A percentile compares a stretch with the other conserved stretches of the same genome.
Conservation (phyloP, 2,888 invertebrate species). For the Nomada hirtipes region DNA sequence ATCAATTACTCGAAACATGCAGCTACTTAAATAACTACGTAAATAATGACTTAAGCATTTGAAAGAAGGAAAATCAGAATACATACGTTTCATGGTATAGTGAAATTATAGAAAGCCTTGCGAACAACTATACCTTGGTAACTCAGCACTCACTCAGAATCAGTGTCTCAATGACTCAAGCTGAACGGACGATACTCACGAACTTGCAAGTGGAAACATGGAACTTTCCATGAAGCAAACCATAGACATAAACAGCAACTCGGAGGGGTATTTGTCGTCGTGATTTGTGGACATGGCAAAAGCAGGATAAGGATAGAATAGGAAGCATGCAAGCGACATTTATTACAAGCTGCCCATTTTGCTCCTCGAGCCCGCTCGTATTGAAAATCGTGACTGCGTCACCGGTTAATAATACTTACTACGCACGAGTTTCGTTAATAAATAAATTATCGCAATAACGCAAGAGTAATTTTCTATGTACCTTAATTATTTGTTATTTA, state of each 20-base stretch:
- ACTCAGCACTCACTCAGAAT: not conserved
- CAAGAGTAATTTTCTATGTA: too few species aligned
- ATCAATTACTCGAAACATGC: not conserved
- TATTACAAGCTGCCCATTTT: not conserved
- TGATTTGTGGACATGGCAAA: conserved; percentile 4
- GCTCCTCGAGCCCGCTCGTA: not conserved
- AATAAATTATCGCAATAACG: too few species aligned
- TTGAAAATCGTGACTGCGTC: not conserved
- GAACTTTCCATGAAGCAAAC: not conserved
- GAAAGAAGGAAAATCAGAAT: not conserved
- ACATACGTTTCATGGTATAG: not conserved
- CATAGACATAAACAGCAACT: not conserved
- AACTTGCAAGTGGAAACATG: conserved; percentile 11
- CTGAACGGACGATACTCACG: not conserved
- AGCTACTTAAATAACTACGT: not conserved
- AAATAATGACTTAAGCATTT: not conserved
- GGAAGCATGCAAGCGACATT: conserved; percentile 27
- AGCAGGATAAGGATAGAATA: conserved; percentile 20
- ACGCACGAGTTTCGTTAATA: too few species aligned
- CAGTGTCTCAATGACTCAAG: not conserved
- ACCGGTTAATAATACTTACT: not conserved
- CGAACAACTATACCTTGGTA: conserved; percentile 3
- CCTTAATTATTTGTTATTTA: too few species aligned
- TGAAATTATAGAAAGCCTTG: not conserved
- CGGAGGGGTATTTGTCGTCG: not conserved